Conservation (phyloP, 2,888 invertebrate species). For the Keiferia lycopersicella region DNA sequence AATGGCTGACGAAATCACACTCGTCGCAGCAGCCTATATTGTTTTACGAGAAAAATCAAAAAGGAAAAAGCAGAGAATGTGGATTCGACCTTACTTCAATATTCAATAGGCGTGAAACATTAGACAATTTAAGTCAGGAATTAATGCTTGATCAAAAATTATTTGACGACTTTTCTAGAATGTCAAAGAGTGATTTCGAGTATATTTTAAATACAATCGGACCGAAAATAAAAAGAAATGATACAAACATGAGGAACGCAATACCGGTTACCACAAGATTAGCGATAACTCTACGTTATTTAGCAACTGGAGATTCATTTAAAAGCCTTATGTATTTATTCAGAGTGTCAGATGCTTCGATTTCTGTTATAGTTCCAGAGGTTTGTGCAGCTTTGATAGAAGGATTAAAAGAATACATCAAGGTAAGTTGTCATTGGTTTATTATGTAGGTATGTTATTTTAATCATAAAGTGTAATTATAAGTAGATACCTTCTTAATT, state of each 20-base stretch:
- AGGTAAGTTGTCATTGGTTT: slow-evolving; percentile 11
- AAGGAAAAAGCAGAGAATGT: slow-evolving; percentile 13
- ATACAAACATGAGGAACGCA: slow-evolving; percentile 31
- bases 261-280: slow-evolving; percentile 31
- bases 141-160: slow-evolving; percentile 25
- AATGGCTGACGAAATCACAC: slow-evolving; percentile 25
- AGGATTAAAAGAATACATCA: slow-evolving; percentile 22
- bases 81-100: slow-evolving; percentile 25
- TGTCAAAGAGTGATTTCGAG: slow-evolving; percentile 30
- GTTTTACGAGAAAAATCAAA: slow-evolving; percentile 8
- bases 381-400: slow-evolving; percentile 27
- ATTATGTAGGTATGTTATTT: slow-evolving; percentile 21
- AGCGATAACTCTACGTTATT: slow-evolving; percentile 31
- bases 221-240: slow-evolving; percentile 31
- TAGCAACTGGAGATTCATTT: slow-evolving; percentile 31
- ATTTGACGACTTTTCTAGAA: slow-evolving; percentile 30
- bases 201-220: slow-evolving; percentile 30
- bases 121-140: slow-evolving; percentile 17
- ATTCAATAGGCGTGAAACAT: slow-evolving; percentile 26
- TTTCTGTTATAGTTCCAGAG: slow-evolving; percentile 27
- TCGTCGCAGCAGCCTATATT: slow-evolving; percentile 22
- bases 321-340: slow-evolving; percentile 29
- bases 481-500: neutral
- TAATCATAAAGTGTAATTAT: neutral
- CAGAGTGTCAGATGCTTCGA: slow-evolving; percentile 17